Conservation (phyloP, 2,113 vertebrate species). For the Oenanthe melanoleuca region DNA sequence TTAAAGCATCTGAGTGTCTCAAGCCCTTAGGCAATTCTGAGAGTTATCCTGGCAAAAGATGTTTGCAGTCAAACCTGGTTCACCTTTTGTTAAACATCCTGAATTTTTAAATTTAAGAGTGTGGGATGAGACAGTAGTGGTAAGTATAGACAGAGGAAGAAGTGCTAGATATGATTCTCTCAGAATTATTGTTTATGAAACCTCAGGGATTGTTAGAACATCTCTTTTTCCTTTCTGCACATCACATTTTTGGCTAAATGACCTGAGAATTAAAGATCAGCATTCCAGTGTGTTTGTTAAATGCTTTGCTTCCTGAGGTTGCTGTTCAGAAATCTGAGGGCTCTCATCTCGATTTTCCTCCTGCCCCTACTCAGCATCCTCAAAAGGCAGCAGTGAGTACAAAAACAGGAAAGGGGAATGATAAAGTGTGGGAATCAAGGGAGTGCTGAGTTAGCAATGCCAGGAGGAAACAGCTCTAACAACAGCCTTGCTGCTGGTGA, state of each 20-base stretch:
- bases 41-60: not conserved
- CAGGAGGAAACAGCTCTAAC: not conserved
- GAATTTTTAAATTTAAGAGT: not conserved
- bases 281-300: not conserved
- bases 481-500: not conserved
- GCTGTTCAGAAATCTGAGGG: not conserved
- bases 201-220: not conserved
- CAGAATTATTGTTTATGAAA: not conserved
- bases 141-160: not conserved
- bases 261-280: not conserved
- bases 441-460: not conserved
- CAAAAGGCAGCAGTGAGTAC: not conserved
- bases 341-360: rapidly evolving
- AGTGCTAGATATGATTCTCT: not conserved
- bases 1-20: not conserved
- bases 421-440: not conserved
- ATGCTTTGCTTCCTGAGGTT: not conserved
- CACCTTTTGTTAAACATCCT: not conserved
- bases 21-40: not conserved
- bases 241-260: not conserved
- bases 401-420: constrained; percentile 44
- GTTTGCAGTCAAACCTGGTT: not conserved
- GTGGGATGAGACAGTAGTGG: not conserved
- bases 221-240: not conserved
- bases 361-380: not conserved